Evolutionary conservation across 2,113 vertebrate species (phyloP).

Genomic region (Macquaria australasica): DNA sequence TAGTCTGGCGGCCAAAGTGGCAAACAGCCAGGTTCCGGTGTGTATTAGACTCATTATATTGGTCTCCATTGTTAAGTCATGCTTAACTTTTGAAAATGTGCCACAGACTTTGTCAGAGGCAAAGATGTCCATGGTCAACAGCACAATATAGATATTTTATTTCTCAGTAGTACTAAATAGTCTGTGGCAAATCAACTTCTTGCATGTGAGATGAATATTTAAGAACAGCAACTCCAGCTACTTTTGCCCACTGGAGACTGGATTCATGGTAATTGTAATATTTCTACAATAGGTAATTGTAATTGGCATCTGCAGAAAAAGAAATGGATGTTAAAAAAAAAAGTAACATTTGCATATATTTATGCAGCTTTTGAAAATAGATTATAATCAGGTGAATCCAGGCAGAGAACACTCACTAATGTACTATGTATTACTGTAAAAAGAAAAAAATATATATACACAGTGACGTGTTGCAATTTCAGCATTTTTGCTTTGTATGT

Average conservation of each 20-base stretch:
- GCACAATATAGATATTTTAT: not conserved
- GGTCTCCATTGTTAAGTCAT: conserved; percentile 8
- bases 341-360: not conserved
- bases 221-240: not conserved
- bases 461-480: not conserved
- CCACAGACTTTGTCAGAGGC: not conserved
- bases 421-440: not conserved
- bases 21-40: conserved; percentile 35
- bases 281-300: not conserved
- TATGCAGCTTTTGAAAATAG: not conserved
- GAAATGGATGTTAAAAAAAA: not conserved
- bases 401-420: not conserved
- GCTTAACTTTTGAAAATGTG: conserved; percentile 5
- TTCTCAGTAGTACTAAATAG: not conserved
- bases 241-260: not conserved
- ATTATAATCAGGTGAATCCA: not conserved
- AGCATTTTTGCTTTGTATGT: not conserved
- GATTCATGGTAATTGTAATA: not conserved
- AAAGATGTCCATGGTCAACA: not conserved
- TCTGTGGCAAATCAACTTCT: not conserved
- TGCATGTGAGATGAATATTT: not conserved
- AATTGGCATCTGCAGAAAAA: not conserved
- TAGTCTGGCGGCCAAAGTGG: conserved; percentile 34
- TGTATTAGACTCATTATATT: conserved; percentile 14
- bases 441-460: not conserved